Evolutionary conservation across 2,797 vertebrate genomes (phyloP).

Genomic region (Enteromius afrohamiltoni): DNA sequence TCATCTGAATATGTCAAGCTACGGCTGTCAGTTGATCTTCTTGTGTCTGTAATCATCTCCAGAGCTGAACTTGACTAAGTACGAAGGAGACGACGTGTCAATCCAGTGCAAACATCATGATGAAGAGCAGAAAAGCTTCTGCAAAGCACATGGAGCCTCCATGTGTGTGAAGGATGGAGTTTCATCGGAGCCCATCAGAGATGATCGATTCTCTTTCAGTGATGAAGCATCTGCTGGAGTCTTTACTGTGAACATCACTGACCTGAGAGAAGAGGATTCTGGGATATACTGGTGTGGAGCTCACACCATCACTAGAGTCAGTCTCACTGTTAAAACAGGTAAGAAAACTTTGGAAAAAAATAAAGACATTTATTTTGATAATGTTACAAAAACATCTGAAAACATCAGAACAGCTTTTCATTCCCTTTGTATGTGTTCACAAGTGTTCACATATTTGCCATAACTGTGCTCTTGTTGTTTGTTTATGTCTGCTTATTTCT

Average conservation of each 20-base stretch:
- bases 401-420: no score
- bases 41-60: neutral
- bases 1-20: neutral
- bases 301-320: neutral
- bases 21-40: conserved; percentile 3
- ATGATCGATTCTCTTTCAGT: conserved; percentile 15
- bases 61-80: conserved; percentile 36
- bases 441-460: no score
- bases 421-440: no score
- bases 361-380: no score
- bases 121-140: conserved; percentile 13
- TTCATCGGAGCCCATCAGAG: conserved; percentile 4
- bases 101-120: conserved; percentile 30
- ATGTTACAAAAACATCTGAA: no score
- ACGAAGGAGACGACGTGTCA: conserved; percentile 38
- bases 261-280: conserved; percentile 44
- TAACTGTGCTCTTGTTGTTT: neutral
- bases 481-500: neutral
- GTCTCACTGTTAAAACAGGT: neutral
- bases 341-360: neutral
- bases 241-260: conserved; percentile 33
- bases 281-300: conserved; percentile 49
- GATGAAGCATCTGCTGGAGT: conserved; percentile 30
- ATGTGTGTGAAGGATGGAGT: conserved; percentile 15
- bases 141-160: conserved; percentile 20